Evolutionary conservation across 2,888 invertebrate genomes (phyloP).

Genomic region (Oithona nana): DNA sequence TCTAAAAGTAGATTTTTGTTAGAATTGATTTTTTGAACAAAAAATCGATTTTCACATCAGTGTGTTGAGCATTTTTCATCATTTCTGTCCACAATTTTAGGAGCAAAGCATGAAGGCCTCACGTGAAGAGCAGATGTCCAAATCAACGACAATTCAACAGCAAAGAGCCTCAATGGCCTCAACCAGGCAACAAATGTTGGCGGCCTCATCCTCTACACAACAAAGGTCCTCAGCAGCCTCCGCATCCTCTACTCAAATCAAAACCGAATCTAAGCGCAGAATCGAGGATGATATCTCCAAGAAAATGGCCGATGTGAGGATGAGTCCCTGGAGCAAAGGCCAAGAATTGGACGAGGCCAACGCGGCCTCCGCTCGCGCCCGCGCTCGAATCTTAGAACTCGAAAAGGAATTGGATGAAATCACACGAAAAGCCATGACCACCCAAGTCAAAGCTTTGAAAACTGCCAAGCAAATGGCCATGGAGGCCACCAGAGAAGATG

Average conservation of each 20-base stretch:
- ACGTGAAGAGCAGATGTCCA: too few species aligned
- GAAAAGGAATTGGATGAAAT: neutral
- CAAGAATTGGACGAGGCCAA: slow-evolving; percentile 3
- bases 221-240: too few species aligned
- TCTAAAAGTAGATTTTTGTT: too few species aligned
- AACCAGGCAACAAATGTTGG: neutral
- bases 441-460: neutral
- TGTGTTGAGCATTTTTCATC: too few species aligned
- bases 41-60: too few species aligned
- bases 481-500: neutral
- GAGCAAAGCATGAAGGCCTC: neutral
- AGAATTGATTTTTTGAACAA: too few species aligned
- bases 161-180: neutral
- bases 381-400: neutral
- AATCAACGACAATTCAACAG: neutral
- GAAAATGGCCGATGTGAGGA: neutral
- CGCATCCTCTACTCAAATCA: neutral
- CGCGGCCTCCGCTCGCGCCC: neutral
- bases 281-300: slow-evolving; percentile 6
- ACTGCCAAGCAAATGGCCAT: slow-evolving; percentile 2
- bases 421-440: neutral
- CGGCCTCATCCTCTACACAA: neutral
- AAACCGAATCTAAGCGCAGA: neutral
- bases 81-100: too few species aligned
- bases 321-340: neutral